These are phyloP conservation scores for Parochlus steinenii DNA, from an alignment of 2,888 invertebrate genomes.

Conservation along the genomic window DNA sequence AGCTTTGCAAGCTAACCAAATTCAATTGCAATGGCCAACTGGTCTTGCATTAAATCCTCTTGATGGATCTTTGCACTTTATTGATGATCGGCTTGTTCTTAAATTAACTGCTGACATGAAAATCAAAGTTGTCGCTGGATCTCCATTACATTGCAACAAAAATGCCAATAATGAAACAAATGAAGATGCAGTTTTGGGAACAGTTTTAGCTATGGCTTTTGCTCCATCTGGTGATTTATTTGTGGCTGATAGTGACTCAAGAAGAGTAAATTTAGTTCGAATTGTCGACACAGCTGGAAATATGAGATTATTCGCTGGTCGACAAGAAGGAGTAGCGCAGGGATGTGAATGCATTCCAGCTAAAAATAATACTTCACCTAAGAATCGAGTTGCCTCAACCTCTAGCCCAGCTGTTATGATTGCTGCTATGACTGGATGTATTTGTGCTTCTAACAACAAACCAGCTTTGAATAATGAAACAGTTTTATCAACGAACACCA, in stretches of 20 bases:
- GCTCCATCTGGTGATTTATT: constrained; percentile 83
- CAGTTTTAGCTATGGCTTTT: constrained; percentile 77
- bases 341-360: constrained; percentile 24
- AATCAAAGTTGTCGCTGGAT: constrained; percentile 87
- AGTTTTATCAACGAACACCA: constrained; percentile 74
- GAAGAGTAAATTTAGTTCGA: constrained; percentile 64
- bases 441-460: constrained; percentile 12
- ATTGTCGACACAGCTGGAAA: constrained; percentile 80
- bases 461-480: constrained; percentile 69
- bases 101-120: constrained; percentile 83
- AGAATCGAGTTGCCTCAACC: not conserved
- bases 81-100: constrained; percentile 85
- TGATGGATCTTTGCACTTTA: constrained; percentile 87
- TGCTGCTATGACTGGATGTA: constrained; percentile 9
- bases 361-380: not conserved
- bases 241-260: constrained; percentile 83
- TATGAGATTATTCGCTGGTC: constrained; percentile 85
- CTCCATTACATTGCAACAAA: constrained; percentile 74
- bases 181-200: constrained; percentile 46
- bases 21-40: constrained; percentile 96
- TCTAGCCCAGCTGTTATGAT: constrained; percentile 1
- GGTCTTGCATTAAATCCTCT: constrained; percentile 84
- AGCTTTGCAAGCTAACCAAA: constrained; percentile 69
- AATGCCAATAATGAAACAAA: constrained; percentile 33
- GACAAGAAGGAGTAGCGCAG: constrained; percentile 36